Conservation (phyloP, 1,140 invertebrate species). For the Trichonephila inaurata region DNA sequence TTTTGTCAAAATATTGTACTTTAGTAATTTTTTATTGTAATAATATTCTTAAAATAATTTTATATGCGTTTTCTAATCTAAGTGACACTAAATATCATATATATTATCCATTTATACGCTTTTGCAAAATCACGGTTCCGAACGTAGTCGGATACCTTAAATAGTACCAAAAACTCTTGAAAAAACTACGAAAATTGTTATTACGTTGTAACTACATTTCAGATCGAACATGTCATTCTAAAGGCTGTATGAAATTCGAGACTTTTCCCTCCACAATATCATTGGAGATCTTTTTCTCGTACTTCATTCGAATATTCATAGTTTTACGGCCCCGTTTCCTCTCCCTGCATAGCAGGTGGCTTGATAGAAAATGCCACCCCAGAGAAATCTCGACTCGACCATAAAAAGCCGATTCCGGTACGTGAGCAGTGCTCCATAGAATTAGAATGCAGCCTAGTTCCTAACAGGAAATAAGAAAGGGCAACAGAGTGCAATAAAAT, state of each 20-base stretch:
- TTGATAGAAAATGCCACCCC: conserved; percentile 18
- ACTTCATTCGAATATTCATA: conserved; percentile 45
- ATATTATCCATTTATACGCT: too few species aligned
- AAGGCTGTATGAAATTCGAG: not conserved
- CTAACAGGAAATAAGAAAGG: conserved; percentile 50
- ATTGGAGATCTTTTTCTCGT: conserved; percentile 27
- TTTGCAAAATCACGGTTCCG: too few species aligned
- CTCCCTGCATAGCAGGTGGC: conserved; percentile 24
- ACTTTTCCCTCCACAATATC: not conserved
- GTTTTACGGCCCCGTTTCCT: conserved; percentile 37
- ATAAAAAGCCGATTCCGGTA: conserved; percentile 47
- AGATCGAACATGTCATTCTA: not conserved
- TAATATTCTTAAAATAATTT: too few species aligned
- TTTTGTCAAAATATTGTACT: too few species aligned
- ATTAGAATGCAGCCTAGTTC: conserved; percentile 39
- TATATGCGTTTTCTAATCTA: too few species aligned
- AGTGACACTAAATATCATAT: too few species aligned
- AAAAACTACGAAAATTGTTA: not conserved
- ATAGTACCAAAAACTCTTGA: not conserved
- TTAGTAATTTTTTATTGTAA: too few species aligned
- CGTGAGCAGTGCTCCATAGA: conserved; percentile 3
- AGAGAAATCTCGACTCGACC: conserved; percentile 36
- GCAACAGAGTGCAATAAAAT: conserved; percentile 48
- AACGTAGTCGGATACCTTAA: too few species aligned
- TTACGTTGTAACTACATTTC: not conserved